Conservation (phyloP, 2,888 invertebrate genomes). For the Cheilosia scutellata region DNA sequence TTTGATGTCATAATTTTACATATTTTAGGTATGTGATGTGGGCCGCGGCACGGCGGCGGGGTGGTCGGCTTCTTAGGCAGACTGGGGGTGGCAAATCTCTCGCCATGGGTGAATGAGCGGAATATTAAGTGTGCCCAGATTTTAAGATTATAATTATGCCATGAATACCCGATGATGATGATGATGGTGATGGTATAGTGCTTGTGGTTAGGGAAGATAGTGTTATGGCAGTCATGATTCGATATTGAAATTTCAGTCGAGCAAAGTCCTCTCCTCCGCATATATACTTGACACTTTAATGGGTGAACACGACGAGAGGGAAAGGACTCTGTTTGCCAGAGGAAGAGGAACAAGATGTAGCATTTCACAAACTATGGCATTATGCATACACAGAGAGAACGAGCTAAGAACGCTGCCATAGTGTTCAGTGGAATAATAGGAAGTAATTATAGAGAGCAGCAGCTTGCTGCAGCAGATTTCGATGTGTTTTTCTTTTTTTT, state of each 20-base stretch:
- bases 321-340: conserved; percentile 13
- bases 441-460: conserved; percentile 67
- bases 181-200: conserved; percentile 33
- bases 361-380: conserved; percentile 42
- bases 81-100: conserved; percentile 55
- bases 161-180: conserved; percentile 73
- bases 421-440: conserved; percentile 63
- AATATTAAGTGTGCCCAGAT: conserved; percentile 75
- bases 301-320: conserved; percentile 31
- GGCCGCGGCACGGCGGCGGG: background rate
- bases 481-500: background rate
- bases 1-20: conserved; percentile 74
- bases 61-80: background rate
- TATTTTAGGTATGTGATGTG: conserved; percentile 61
- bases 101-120: conserved; percentile 66
- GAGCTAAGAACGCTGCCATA: conserved; percentile 48
- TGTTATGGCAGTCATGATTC: conserved; percentile 57
- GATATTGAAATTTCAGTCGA: conserved; percentile 74
- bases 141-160: conserved; percentile 75
- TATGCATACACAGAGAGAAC: conserved; percentile 34
- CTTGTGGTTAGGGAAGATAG: conserved; percentile 19
- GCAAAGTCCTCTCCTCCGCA: conserved; percentile 53
- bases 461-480: conserved; percentile 49
- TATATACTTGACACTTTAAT: conserved; percentile 70
- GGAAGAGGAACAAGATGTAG: conserved; percentile 23